phyloP scores from a whole-genome alignment of 2,797 vertebrate genomes.

The Rhadinocentrus ornatus region DNA sequence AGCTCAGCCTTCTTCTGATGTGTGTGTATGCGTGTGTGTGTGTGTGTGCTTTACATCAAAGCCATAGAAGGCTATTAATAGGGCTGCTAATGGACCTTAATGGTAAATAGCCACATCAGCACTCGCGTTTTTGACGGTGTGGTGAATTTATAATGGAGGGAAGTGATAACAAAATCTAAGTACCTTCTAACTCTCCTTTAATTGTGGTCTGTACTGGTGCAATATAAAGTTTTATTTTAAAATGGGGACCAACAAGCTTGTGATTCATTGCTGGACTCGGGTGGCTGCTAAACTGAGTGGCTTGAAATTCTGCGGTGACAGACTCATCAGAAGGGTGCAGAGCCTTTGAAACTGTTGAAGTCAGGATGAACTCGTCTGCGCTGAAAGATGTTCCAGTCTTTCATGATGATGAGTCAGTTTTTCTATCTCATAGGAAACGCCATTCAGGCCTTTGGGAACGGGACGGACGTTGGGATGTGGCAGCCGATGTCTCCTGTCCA shows the following conservation, averaged over 20 bases:
- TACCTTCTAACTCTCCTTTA: conserved; percentile 65
- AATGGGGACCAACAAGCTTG: conserved; percentile 35
- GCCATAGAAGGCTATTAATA: conserved; percentile 66
- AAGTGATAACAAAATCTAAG: conserved; percentile 68
- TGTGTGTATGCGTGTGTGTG: conserved; percentile 12
- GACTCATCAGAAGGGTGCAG: not conserved
- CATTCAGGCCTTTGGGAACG: conserved; percentile 94
- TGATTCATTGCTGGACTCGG: conserved; percentile 37
- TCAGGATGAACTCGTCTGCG: not conserved
- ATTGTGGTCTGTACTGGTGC: conserved; percentile 60
- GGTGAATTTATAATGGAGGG: conserved; percentile 68
- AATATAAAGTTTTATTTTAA: conserved; percentile 54
- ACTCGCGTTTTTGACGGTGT: conserved; percentile 64
- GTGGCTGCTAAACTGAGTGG: conserved; percentile 21
- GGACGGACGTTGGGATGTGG: conserved; percentile 91
- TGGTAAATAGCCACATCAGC: conserved; percentile 75
- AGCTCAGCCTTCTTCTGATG: conserved; percentile 56
- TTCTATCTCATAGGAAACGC: conserved; percentile 81
- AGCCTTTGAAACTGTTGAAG: not conserved
- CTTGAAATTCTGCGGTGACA: not conserved
- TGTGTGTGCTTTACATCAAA: conserved; percentile 64
- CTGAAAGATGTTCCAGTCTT: too few relatives aligned
- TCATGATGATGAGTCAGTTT: not conserved
- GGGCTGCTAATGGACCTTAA: conserved; percentile 72
- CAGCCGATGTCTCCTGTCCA: conserved; percentile 86